Base-by-base conservation (phyloP, 2,888 invertebrate genomes). In the Parascotia fuliginaria region DNA sequence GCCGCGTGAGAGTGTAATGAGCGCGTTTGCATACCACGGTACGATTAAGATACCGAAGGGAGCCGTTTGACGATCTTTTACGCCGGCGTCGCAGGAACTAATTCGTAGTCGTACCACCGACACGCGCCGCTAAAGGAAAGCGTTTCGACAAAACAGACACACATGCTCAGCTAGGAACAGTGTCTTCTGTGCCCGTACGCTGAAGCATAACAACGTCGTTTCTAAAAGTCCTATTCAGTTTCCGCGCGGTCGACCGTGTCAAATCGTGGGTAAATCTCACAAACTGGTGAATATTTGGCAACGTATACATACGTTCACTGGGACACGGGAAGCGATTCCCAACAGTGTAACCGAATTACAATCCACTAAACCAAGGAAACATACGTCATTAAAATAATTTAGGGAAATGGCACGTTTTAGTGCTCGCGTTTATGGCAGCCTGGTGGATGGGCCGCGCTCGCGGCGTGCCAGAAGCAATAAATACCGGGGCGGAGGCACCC, bases 351-450 rank as follows among this genome's bases (percentile, higher is more conserved):
- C 77, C 75, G 76, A 83, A 83, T 84, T 81, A 84, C 81, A 81
- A 77, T 80, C 77, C 71, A 79, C 75, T 81, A 80, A 83, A 82
- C 70, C 67, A 67, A 72, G 71, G 62, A 77, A 81, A 75, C 78
- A 82, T 85, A 83, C 81, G 78, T 85, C 85, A 85, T 87, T 84
- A 81, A 86, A 86, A 85, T 87, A 85, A 87, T 87, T 85, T 85
- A 80, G 81, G 81, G 76, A 84, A 88, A 87, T 81, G 77, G 81
- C 81, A 85, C 81, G 81, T 85, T 88, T 85, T 81, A 84, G 79
- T 83, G 79, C 75, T 77, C 75, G 79, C 82, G 75, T 88, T 87
- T 84, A 87, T 84, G 81, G 80, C 76, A 72, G 73, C 65, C 61
- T 70, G 77, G 77, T 78, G 72, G 78, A 79, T 76, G 73, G 72